Base-by-base conservation (phyloP, 2,113 vertebrate species). In the Bubo blakistoni region DNA sequence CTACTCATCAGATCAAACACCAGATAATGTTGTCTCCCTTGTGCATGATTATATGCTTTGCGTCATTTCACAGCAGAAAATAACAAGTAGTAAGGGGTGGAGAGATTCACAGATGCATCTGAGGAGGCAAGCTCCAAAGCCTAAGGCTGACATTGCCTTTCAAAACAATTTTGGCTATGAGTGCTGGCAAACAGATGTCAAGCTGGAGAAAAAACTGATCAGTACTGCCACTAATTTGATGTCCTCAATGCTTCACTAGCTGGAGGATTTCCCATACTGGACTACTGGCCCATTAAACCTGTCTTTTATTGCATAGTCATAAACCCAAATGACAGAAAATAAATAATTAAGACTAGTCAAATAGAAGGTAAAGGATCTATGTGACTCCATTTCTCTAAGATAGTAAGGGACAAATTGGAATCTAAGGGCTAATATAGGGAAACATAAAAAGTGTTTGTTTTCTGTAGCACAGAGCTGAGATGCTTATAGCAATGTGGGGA, bases 301-400 rank as follows among this genome's bases (percentile, higher is more conserved):
- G 59, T 86, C 62, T 96, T 98, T 97, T 96, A 96, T 70, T 90
- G n/a, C 78, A 52, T 24, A 83, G 47, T n/a, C 66, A 97, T 97
- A 95, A 97, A 97, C 63, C 76, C 84, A 88, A 97, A 97, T 86
- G 85, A 78, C 86, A 97, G 79, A 94, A 98, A 97, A 97, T 84
- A 97, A 95, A 93, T 96, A 97, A 94, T 96, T 95, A 97, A 96
- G 90, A 73, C 72, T 93, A 95, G 83, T 82, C 76, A 96, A 89
- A 94, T 93, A 74, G 36, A 96, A 97, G 65, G 55, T 42, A 91
- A 92, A 85, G 16, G 7, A 71, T 61, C 18, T 67, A 20, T 0
- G 0, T 91, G 85, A 96, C 59, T 52, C 51, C n/a, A 72, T 94
- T 95, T 88, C 20, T 81, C 55, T 94, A n/a, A 82, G 71, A 92